Base-by-base conservation (phyloP, 2,797 vertebrate species). In the Eleutherodactylus coqui region DNA sequence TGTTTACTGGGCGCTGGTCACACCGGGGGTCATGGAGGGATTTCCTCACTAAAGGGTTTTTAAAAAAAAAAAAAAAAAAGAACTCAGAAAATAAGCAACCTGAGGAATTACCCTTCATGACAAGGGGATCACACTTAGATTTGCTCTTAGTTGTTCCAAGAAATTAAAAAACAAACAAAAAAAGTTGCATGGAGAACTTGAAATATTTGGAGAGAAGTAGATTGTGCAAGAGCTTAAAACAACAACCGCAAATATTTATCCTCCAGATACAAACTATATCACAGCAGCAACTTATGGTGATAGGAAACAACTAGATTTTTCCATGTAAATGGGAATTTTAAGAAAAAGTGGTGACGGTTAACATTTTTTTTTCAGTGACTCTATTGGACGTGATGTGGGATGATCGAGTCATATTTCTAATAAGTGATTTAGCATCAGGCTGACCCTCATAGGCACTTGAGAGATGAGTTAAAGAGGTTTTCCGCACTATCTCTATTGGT, bases 1-100 rank as follows among this genome's bases (percentile, higher is more conserved):
- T 78, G 60, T 75, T 84, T 84, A 53, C 72, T 67, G 41, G 17
- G 24, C 43, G 5, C 45, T 49, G 11, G 53, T 49, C 75, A 36
- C 38, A 84, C 45, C 78, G 36, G 43, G 60, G 82, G 73, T 85
- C 47, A 8, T 9, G 51, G 69, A 55, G 69, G 83, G 83, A 69
- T 78, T 16, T 76, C 27, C 19, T 75, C 36, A 75, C 32, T 29
- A 45, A 16, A 60, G 62, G 34, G 82, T 5, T 83, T 72, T 49
- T 58, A 24, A 4, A 43, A 29, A n/a, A n/a, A n/a, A n/a, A n/a
- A n/a, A n/a, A n/a, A 62, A 72, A 45, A 38, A 58, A 72, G 49
- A 73, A n/a, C 41, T n/a, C 4, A 73, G 38, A 43, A 64, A 38
- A 72, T 34, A 69, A 77, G 45, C 19, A 84, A 67, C 24, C 69